A percentile compares a stretch with the other conserved stretches of the same genome.
phyloP scores from a whole-genome alignment of 37 sponge, comb jelly and placozoan genomes.

The Haliclona indistincta region DNA sequence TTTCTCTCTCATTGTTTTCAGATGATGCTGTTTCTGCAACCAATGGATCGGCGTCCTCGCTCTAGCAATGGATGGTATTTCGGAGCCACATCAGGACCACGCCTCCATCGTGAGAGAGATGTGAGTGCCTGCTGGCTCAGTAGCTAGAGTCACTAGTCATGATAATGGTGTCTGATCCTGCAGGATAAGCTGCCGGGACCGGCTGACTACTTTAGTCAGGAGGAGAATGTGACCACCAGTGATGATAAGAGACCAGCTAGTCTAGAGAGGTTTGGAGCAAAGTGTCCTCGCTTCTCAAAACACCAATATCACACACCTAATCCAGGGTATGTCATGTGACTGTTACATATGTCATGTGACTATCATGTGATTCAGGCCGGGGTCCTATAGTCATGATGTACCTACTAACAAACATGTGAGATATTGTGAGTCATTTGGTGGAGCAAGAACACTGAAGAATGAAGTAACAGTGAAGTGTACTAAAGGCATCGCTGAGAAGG shows the following conservation, averaged over 20 bases:
- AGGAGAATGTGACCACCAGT: background rate
- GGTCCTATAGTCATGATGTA: slow-evolving; percentile 45
- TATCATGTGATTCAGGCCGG: slow-evolving; percentile 40
- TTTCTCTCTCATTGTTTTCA: slow-evolving; percentile 1
- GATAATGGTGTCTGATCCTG: too few relatives aligned
- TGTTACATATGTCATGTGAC: background rate
- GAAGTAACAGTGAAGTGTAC: slow-evolving; percentile 65
- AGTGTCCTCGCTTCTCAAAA: slow-evolving; percentile 17
- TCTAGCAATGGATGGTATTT: slow-evolving; percentile 55
- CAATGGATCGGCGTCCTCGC: slow-evolving; percentile 23
- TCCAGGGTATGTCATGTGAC: slow-evolving; percentile 24
- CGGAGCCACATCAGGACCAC: slow-evolving; percentile 26
- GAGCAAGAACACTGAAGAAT: slow-evolving; percentile 6
- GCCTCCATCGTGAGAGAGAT: background rate
- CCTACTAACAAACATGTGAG: slow-evolving; percentile 18
- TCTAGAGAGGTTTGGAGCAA: slow-evolving; percentile 25
- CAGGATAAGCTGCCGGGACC: slow-evolving; percentile 56
- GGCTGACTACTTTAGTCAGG: too few relatives aligned
- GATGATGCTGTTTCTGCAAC: slow-evolving; percentile 45
- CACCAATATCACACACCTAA: background rate
- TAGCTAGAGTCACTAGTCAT: background rate
- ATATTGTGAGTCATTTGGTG: slow-evolving; percentile 58
- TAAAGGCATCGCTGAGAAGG: slow-evolving; percentile 65
- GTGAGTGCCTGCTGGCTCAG: background rate
- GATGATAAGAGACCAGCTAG: slow-evolving; percentile 45